A percentile compares a stretch with the other conserved stretches of the same genome.
Evolutionary conservation across 64 coral and sea anemone genomes (phyloP).

Genomic region (Actinia tenebrosa): DNA sequence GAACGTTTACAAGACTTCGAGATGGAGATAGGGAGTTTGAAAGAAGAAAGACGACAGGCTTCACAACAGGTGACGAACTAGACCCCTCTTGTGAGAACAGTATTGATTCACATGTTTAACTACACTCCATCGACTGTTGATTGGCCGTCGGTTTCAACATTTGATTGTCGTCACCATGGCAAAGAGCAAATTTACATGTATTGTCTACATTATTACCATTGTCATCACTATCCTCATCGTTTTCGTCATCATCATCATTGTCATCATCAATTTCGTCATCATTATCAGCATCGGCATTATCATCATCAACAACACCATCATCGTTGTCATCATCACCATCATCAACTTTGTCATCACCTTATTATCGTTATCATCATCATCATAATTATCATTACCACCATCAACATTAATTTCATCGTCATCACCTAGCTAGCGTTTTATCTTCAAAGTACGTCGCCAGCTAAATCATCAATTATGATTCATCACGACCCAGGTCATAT

Average conservation of each 20-base stretch:
- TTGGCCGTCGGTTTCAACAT: background rate
- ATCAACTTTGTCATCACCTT: background rate
- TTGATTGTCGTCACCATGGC: background rate
- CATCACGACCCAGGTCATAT: too few relatives aligned
- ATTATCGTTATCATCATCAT: background rate
- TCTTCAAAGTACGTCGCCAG: too few relatives aligned
- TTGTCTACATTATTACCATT: background rate
- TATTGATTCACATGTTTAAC: background rate
- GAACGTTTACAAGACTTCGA: conserved; percentile 11
- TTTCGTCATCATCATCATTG: background rate
- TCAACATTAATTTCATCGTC: background rate
- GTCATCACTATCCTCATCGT: background rate
- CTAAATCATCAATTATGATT: too few relatives aligned
- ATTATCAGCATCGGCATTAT: background rate
- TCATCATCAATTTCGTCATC: background rate
- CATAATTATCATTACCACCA: background rate
- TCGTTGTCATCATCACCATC: background rate
- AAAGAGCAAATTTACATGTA: background rate
- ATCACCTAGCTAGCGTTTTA: background rate
- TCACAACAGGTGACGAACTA: background rate
- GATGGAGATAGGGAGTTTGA: background rate
- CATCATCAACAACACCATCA: background rate
- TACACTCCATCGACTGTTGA: background rate
- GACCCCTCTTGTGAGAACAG: too few relatives aligned
- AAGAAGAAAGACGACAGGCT: conserved; percentile 9